phyloP scores from a whole-genome alignment of 2,888 invertebrate species.

The Callyntrura sp. region DNA sequence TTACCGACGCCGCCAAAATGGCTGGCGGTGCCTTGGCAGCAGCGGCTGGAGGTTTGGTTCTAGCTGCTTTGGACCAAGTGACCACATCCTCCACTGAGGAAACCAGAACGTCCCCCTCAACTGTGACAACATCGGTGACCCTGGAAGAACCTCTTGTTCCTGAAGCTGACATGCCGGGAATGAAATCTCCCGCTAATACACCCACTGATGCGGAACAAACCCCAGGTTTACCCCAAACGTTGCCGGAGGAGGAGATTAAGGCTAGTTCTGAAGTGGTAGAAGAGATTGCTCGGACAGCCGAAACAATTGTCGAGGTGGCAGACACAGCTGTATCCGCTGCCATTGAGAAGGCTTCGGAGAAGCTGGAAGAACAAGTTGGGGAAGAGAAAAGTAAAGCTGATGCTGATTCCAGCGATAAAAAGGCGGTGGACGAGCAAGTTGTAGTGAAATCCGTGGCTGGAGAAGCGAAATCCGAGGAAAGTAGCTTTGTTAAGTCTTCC shows the following conservation, averaged over 20 bases:
- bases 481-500: conserved; percentile 23
- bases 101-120: background rate
- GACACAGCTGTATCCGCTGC: conserved; percentile 70
- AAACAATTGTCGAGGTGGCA: conserved; percentile 72
- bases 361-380: conserved; percentile 53
- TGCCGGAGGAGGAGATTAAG: background rate
- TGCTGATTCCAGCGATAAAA: background rate
- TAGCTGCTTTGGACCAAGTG: conserved; percentile 56
- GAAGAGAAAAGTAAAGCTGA: conserved; percentile 62
- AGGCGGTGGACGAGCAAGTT: conserved; percentile 38
- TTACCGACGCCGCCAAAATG: conserved; percentile 64
- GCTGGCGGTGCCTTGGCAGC: conserved; percentile 65
- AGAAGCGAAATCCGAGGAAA: conserved; percentile 11
- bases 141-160: background rate
- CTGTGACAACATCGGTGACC: background rate
- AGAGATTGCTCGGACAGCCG: conserved; percentile 52
- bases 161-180: conserved; percentile 46
- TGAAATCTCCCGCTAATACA: conserved; percentile 59
- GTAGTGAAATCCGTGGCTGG: background rate
- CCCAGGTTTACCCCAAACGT: background rate
- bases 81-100: background rate
- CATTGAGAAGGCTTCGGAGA: conserved; percentile 73
- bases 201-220: conserved; percentile 46
- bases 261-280: conserved; percentile 8
- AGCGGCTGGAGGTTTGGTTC: conserved; percentile 55